Conservation (phyloP, 2,797 vertebrate species). For the Fundulus diaphanus region DNA sequence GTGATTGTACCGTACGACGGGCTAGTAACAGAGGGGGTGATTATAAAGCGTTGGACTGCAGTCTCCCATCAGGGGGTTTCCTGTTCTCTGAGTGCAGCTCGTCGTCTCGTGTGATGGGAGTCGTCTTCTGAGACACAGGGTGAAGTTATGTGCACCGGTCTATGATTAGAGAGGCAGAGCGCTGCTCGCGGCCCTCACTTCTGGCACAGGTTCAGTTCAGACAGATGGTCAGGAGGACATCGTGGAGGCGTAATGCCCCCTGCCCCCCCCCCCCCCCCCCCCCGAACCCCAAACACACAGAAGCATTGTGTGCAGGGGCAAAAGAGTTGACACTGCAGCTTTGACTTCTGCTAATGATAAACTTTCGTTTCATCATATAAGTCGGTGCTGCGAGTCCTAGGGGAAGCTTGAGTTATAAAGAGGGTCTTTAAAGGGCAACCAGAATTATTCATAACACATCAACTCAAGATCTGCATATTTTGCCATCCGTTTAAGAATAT, state of each 20-base stretch:
- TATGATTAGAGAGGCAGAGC: constrained; percentile 17
- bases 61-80: too few species aligned
- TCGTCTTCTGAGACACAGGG: constrained; percentile 12
- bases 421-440: not conserved
- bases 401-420: not conserved
- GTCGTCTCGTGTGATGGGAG: constrained; percentile 4
- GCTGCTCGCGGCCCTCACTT: constrained; percentile 42
- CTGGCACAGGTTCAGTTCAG: constrained; percentile 62
- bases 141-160: constrained; percentile 29
- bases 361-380: constrained; percentile 19
- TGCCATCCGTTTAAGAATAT: not conserved
- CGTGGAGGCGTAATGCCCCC: constrained; percentile 36
- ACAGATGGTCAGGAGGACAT: constrained; percentile 76
- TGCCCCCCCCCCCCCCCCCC: too few species aligned
- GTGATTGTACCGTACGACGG: too few species aligned
- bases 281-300: constrained; percentile 26
- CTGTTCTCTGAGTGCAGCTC: not conserved
- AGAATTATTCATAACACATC: not conserved
- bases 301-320: constrained; percentile 26
- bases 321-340: constrained; percentile 30
- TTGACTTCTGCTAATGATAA: constrained; percentile 46
- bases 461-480: not conserved
- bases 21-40: too few species aligned
- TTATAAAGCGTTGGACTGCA: too few species aligned
- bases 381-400: not conserved